Conservation (phyloP, 1,140 invertebrate species). For the Octopus sinensis region DNA sequence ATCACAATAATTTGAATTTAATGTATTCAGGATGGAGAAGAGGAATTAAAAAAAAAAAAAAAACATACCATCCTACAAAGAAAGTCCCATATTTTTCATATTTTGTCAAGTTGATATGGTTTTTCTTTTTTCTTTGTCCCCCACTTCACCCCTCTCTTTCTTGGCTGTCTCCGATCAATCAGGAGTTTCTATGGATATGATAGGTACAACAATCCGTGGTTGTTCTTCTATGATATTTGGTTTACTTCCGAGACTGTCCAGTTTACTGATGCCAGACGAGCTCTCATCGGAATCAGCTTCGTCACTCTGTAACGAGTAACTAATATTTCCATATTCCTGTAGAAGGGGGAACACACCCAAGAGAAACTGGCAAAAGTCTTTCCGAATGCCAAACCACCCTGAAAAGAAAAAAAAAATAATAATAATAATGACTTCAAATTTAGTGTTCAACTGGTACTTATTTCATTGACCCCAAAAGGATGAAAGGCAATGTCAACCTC, state of each 20-base stretch:
- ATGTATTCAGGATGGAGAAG: too few relatives aligned
- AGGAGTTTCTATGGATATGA: slow-evolving; percentile 53
- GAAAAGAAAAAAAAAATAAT: slow-evolving; percentile 44
- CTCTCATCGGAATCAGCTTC: slow-evolving; percentile 23
- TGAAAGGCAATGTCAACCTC: too few relatives aligned
- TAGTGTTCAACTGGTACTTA: too few relatives aligned
- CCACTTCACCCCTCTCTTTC: neutral
- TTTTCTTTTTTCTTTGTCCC: too few relatives aligned
- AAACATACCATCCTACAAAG: too few relatives aligned
- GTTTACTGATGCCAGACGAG: slow-evolving; percentile 12
- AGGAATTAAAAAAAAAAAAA: too few relatives aligned
- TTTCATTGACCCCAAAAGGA: too few relatives aligned
- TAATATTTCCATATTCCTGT: slow-evolving; percentile 97
- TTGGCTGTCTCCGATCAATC: slow-evolving; percentile 32
- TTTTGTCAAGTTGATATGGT: too few relatives aligned
- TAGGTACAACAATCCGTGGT: slow-evolving; percentile 42
- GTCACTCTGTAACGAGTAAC: slow-evolving; percentile 70
- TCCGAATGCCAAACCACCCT: slow-evolving; percentile 99
- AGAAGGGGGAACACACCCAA: slow-evolving; percentile 87
- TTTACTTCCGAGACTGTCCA: slow-evolving; percentile 25
- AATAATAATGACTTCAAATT: too few relatives aligned
- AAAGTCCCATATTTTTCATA: too few relatives aligned
- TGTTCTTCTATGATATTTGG: slow-evolving; percentile 38
- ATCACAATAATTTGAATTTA: too few relatives aligned
- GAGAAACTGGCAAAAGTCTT: slow-evolving; percentile 94